Evolutionary conservation across 2,797 vertebrate genomes (phyloP), one percentile per base, ranked within the genome.

Genomic region (Crenuchus spilurus): DNA sequence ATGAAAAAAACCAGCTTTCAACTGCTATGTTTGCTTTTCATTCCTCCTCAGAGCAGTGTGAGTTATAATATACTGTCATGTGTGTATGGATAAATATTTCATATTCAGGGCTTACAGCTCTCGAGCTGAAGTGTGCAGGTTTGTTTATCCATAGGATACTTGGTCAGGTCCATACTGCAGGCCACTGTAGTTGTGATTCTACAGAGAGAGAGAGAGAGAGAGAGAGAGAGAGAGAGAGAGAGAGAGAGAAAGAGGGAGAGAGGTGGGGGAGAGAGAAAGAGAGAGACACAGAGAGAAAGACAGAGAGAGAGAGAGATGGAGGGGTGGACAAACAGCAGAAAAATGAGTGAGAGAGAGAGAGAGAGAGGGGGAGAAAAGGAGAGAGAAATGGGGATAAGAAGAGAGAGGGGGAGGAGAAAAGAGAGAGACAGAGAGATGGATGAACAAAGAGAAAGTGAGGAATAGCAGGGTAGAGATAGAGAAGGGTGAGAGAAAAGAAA

Each of bases 121-220:
- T 97, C 96, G 73, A 96, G 93, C 90, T 97, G 95, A 57, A 97
- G 90, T 16, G 92, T 96, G 86, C 95, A 97, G 0, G 90, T 96
- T 90, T 97, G 95, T 80, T 95, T 96, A 88, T 97, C 95, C 95
- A 96, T 97, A 0, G 95, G 96, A 65, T 96, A 97, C 85, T 97
- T 97, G 55, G 94, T 96, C 81, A 97, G 89, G 82, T 96, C 95
- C 96, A 96, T 97, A 87, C 93, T 96, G 91, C 95, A 97, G 4
- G 95, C 93, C 85, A 97, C 95, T 0, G 95, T 96, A 42, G 95
- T 93, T 16, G 95, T 97, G 80, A 96, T 95, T 90, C 94, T 96
- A 20, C 16, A 70, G 66, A 37, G 57, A 51, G 20, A 72, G 6
- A 58, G 13, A 75, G 51, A 28, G 9, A 26, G 30, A 60, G 44